Evolutionary conservation across 2,888 invertebrate genomes (phyloP), one percentile per base, ranked within the genome.

Genomic region (Fragum fragum): DNA sequence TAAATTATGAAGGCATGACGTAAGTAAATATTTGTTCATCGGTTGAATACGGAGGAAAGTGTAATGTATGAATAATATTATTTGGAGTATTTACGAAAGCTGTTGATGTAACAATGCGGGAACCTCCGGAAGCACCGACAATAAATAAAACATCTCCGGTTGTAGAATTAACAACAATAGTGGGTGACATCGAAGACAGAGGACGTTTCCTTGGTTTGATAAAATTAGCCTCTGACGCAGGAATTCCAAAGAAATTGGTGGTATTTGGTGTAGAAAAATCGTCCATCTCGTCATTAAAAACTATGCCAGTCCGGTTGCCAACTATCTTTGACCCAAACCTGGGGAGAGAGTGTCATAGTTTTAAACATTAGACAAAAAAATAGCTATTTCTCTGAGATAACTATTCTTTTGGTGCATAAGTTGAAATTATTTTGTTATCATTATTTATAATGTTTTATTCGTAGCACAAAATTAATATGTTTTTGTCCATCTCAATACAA

Each of bases 211-310:
- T 96, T 0, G 98, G 97, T 47, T 95, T 95, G 70, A 99, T 97
- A 93, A 96, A 97, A 95, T 99, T 99, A 0, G 97, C 96, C 0
- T 96, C 96, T 0, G 98, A 97, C 0, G 98, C 97, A 16, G 94
- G 92, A 61, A 95, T 91, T 0, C 94, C 94, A 79, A 94, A 95
- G 42, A 59, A 78, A 74, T 93, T 93, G 28, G 74, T 81, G 53
- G 91, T 91, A 6, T 91, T 87, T 0, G 97, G 97, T 6, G 97
- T 96, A 0, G 97, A 96, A 94, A 99, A 99, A 93, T 98, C 98
- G 90, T 98, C 97, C 98, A 98, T 98, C 92, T 97, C 97, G 90
- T 97, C 97, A 94, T 98, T 98, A 94, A 98, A 97, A n/a, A 99
- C 95, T 28, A 99, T 97, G 0, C 99, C 99, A 0, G 94, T 94